Evolutionary conservation across 2,888 invertebrate species (phyloP), one percentile per base, ranked within the genome.

Genomic region (Eustalomyia histrio): DNA sequence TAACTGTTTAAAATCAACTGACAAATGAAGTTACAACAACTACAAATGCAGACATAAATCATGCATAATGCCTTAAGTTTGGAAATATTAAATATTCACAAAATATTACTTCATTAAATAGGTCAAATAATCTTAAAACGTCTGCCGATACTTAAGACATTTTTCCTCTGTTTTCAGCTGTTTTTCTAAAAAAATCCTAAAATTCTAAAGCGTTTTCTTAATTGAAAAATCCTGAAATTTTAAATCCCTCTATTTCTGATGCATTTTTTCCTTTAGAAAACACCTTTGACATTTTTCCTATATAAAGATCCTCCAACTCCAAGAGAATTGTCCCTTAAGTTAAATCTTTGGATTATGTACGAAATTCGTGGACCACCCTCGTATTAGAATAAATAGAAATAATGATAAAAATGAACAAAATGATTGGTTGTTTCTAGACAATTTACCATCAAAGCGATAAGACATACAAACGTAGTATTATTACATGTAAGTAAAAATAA

Each of bases 371-470:
- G 7, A 29, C 12, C 10, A 39, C 14, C 39, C 39, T 39, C 39
- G 39, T 4, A 39, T 39, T 8, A 12, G 12, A 12, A 39, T 12
- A 39, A 39, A 39, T 39, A 12, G 14, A 14, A 39, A 39, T 39
- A 39, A 39, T 39, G 14, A 39, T 39, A 39, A 39, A 18, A 24
- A 55, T 43, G 6, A 63, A 39, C 18, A 43, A 14, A 43, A 43
- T 24, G 12, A n/a, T 63, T 16, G 52, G 8, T 53, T 53, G 60
- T 61, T 76, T 55, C 39, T 21, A 63, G 3, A 57, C 47, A 58
- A 35, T 33, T 50, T 65, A 18, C 43, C 35, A 72, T 17, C 33
- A 61, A 71, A 60, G 21, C 12, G 35, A 52, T 21, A 18, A 33
- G 17, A 24, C 52, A 61, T 18, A 24, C 33, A 29, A n/a, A 29